Percentiles rank a stretch among this genome's conserved stretches.
phyloP scores from a whole-genome alignment of 92 coral and sea anemone genomes.

The Parazoanthus darwini region DNA sequence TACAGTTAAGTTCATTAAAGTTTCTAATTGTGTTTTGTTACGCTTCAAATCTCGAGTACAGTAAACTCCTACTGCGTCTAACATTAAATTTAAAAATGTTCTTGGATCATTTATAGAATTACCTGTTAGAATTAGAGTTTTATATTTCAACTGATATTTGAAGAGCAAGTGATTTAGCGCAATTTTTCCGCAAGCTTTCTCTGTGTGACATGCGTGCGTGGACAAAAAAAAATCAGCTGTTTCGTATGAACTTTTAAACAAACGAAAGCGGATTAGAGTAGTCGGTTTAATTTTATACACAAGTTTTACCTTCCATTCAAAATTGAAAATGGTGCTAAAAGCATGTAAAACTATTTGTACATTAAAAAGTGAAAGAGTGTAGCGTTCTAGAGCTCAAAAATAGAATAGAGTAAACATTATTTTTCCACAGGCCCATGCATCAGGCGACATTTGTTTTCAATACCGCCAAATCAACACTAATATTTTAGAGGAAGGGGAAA shows the following conservation, averaged over 20 bases:
- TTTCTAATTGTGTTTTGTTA: slow-evolving; percentile 42
- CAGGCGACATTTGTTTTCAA: neutral
- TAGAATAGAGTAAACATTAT: slow-evolving; percentile 29
- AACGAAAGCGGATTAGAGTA: slow-evolving; percentile 30
- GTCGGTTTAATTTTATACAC: neutral
- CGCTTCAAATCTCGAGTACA: slow-evolving; percentile 34
- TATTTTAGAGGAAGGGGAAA: neutral
- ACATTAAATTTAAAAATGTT: neutral
- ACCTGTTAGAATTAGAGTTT: neutral
- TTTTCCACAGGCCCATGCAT: neutral
- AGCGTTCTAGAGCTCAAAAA: slow-evolving; percentile 3
- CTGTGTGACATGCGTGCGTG: neutral
- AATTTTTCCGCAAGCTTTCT: neutral
- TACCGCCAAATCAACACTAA: slow-evolving; percentile 19
- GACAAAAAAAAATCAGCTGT: neutral
- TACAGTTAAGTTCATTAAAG: slow-evolving; percentile 46
- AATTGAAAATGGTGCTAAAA: slow-evolving; percentile 19
- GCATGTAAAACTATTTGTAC: slow-evolving; percentile 18
- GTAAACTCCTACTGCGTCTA: slow-evolving; percentile 29
- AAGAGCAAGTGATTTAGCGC: neutral
- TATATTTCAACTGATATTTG: neutral
- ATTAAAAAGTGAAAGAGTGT: slow-evolving; percentile 9
- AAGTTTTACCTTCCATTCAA: slow-evolving; percentile 36
- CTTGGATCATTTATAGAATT: slow-evolving; percentile 3
- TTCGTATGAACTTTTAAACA: slow-evolving; percentile 26